Percentiles rank a stretch among this genome's conserved stretches.
Conservation (phyloP, 1,140 invertebrate genomes). For the Neodiprion lecontei region DNA sequence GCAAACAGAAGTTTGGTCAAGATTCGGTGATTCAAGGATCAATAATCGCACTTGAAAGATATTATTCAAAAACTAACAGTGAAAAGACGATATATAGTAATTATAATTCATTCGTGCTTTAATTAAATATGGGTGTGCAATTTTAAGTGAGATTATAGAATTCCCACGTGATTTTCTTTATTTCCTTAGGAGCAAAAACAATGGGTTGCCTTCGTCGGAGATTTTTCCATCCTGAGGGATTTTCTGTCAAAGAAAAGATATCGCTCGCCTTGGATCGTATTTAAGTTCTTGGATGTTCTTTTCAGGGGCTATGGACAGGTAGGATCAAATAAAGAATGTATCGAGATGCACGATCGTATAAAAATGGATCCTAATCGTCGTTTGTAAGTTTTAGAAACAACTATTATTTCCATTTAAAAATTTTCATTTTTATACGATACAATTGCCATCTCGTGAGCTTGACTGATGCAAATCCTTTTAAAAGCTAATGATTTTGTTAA, state of each 20-base stretch:
- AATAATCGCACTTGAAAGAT: no score
- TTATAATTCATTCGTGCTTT: no score
- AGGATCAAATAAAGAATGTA: slow-evolving; percentile 16
- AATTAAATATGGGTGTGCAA: no score
- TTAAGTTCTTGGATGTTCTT: slow-evolving; percentile 50
- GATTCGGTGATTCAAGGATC: no score
- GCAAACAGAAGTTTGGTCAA: no score
- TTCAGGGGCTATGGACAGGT: slow-evolving; percentile 59
- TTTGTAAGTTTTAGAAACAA: not conserved
- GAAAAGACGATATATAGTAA: no score
- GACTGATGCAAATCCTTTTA: no score
- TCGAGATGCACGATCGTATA: not conserved
- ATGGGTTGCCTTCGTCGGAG: slow-evolving; percentile 50
- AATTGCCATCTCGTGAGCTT: no score
- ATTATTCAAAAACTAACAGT: no score
- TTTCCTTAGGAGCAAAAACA: slow-evolving; percentile 22
- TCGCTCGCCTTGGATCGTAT: slow-evolving; percentile 34
- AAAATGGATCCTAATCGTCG: not conserved
- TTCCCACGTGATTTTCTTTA: not conserved
- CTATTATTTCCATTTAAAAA: no score
- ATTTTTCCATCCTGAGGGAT: slow-evolving; percentile 48
- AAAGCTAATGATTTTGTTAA: no score
- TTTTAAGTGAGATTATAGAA: not conserved
- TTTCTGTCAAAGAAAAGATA: slow-evolving; percentile 44
- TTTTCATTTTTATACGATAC: no score